Evolutionary conservation across 2,113 vertebrate species (phyloP), one percentile per base, ranked within the genome.

Genomic region (Prochilodus magdalenae): DNA sequence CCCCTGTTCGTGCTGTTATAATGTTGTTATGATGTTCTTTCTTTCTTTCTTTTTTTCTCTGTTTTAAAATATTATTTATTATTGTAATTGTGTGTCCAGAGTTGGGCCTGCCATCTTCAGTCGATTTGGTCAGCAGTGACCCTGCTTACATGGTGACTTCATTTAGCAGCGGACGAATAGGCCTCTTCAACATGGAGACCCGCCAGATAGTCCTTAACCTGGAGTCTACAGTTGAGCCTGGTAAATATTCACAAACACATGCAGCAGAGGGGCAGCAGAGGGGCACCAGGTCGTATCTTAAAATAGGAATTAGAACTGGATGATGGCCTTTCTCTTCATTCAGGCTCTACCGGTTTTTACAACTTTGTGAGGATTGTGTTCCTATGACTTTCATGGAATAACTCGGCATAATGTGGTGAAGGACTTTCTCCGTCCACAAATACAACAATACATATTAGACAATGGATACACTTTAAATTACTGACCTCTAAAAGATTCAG

Each of bases 181-280:
- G 96, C 85, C 95, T 99, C 89, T 99, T 97, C 92, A 98, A 99
- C 92, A 97, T 99, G 97, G 97, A 99, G 90, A 99, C 97, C 0
- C 93, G 91, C 1, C 97, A 99, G 71, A 93, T 95, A 75, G 93
- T 99, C 87, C 96, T 98, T 87, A 98, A 90, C 49, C 91, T 99
- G 85, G 97, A 99, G 87, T 95, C 97, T 72, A 93, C 73, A 78
- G 77, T 90, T 75, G 96, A 98, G 87, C 91, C 90, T 33, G 94
- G 98, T 99, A 94, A 71, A 22, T n/a, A 49, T 30, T 27, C 30
- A 29, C 63, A 66, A 26, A 22, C 40, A 66, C 62, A 36, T 7
- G 7, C 36, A 36, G 3, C 3, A 36, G 47, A 33, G 18, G 2
- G n/a, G 33, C 26, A 75, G 44, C 18, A 7, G 24, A 51, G 10